phyloP scores from a whole-genome alignment of 2,888 invertebrate species.

The Cephus spinipes region DNA sequence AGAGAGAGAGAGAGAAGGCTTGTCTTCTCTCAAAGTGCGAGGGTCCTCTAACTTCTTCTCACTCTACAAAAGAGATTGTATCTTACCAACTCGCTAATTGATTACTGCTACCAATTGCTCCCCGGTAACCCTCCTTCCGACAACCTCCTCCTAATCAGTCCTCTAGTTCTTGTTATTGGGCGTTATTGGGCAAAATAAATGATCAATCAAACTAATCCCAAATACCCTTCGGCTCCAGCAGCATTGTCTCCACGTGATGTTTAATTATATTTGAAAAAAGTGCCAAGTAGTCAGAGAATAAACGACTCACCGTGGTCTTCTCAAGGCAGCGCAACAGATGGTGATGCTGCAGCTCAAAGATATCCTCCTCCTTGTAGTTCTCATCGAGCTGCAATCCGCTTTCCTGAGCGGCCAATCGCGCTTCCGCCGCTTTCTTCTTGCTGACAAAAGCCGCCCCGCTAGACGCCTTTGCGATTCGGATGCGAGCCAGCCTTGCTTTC shows the following conservation, averaged over 20 bases:
- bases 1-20: slow-evolving; percentile 2
- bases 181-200: too few relatives aligned
- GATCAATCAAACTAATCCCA: not conserved
- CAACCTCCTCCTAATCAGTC: too few relatives aligned
- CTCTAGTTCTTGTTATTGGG: too few relatives aligned
- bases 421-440: slow-evolving; percentile 99
- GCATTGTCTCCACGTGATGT: too few relatives aligned
- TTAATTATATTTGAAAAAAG: too few relatives aligned
- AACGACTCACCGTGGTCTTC: slow-evolving; percentile 88
- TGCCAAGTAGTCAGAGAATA: too few relatives aligned
- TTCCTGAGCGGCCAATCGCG: slow-evolving; percentile 91
- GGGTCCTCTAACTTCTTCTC: too few relatives aligned
- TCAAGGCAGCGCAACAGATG: slow-evolving; percentile 97
- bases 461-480: slow-evolving; percentile 98
- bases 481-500: slow-evolving; percentile 99
- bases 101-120: too few relatives aligned
- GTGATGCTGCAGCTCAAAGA: slow-evolving; percentile 99
- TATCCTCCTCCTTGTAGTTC: slow-evolving; percentile 91
- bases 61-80: too few relatives aligned
- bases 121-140: too few relatives aligned
- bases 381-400: slow-evolving; percentile 94
- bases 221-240: not conserved
- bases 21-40: too few relatives aligned
- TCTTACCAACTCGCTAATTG: too few relatives aligned
- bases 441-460: slow-evolving; percentile 98